These are phyloP conservation scores for Caenorhabditis brenneri DNA, from an alignment of 1,140 invertebrate genomes.

Conservation along the genomic window DNA sequence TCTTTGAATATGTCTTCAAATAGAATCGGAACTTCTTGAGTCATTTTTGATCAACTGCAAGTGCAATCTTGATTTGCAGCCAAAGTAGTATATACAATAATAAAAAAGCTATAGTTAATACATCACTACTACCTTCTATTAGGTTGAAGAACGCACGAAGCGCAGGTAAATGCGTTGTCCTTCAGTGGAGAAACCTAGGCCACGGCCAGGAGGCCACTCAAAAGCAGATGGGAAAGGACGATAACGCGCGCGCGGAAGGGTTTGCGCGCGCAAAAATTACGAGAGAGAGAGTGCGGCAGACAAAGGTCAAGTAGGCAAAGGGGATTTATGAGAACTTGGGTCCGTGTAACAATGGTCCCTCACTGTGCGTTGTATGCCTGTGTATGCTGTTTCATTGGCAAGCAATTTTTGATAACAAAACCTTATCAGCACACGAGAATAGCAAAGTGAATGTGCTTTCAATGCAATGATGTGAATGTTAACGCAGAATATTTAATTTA, in stretches of 20 bases:
- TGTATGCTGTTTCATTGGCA: too few relatives aligned
- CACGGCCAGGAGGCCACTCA: not conserved
- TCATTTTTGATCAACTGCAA: not conserved
- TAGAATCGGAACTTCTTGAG: not conserved
- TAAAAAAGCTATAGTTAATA: not conserved
- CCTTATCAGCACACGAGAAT: too few relatives aligned
- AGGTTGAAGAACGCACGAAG: not conserved
- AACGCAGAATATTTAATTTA: too few relatives aligned
- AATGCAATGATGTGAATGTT: too few relatives aligned
- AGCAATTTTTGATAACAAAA: too few relatives aligned
- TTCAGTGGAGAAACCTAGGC: not conserved
- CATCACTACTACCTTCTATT: not conserved
- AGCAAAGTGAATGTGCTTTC: too few relatives aligned
- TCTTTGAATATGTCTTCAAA: constrained; percentile 27
- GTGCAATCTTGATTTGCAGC: not conserved
- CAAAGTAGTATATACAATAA: not conserved
- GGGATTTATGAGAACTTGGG: too few relatives aligned
- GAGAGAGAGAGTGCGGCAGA: too few relatives aligned
- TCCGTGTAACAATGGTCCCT: too few relatives aligned
- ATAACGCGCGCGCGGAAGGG: not conserved
- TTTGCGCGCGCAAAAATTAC: too few relatives aligned
- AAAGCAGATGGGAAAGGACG: not conserved
- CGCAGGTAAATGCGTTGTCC: not conserved
- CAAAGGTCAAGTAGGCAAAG: too few relatives aligned
- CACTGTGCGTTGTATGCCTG: too few relatives aligned